Evolutionary conservation across 2,113 vertebrate species (phyloP), one percentile per base, ranked within the genome.

Genomic region (Nymphicus hollandicus): DNA sequence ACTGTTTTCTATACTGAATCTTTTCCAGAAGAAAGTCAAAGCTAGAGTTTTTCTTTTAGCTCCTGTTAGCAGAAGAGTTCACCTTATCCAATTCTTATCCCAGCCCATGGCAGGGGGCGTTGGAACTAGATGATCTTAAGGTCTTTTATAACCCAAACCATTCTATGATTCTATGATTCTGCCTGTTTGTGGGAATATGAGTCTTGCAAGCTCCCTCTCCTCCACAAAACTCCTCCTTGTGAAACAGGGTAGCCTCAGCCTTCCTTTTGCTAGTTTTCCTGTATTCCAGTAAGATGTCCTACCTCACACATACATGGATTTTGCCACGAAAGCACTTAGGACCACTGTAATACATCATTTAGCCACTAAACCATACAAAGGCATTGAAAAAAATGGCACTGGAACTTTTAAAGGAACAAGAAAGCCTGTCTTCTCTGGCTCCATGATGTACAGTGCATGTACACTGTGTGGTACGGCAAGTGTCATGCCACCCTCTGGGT

Each of bases 401-500:
- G 28, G 43, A n/a, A 12, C 58, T 16, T 9, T 33, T 43, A 61
- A 66, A 86, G 24, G 9, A 35, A 60, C 0, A 4, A 52, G 55
- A 69, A 81, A 47, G 22, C 56, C 68, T 22, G 5, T 47, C 55
- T 69, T 16, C 44, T 33, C 39, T 20, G 44, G 7, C 25, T 81
- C 46, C 68, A 27, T 37, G 58, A 19, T 0, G 1, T 46, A 17
- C 50, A 33, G 28, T 4, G 1, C 5, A 1, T 5, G 43, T 52
- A 31, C 15, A 7, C 12, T 25, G 65, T 0, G 0, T 31, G 24
- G 77, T 44, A 13, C 1, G 0, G 66, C 39, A 37, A 1, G 3
- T 63, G 24, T n/a, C 2, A 2, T 50, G 39, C 43, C 58, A 60
- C 88, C 31, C 49, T 49, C 50, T 12, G 13, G n/a, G 39, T 29